These are phyloP conservation scores for Psix sp. DNA, from an alignment of 1,140 invertebrate genomes.

Conservation along the genomic window DNA sequence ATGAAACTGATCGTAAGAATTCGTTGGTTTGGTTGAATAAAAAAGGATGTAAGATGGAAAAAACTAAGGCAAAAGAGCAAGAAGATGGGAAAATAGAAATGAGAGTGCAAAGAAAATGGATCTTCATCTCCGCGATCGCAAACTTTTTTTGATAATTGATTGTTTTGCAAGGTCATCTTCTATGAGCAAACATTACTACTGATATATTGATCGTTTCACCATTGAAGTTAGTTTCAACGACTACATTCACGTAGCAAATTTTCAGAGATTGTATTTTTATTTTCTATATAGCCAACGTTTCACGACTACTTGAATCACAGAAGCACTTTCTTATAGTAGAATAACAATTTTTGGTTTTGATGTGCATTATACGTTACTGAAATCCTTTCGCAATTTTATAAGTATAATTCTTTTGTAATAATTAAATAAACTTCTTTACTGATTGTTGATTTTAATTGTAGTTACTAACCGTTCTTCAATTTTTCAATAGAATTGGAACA, in stretches of 20 bases:
- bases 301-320: slow-evolving; percentile 51
- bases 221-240: slow-evolving; percentile 47
- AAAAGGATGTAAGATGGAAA: slow-evolving; percentile 45
- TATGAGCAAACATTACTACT: slow-evolving; percentile 53
- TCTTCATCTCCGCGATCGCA: slow-evolving; percentile 58
- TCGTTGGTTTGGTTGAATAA: slow-evolving; percentile 35
- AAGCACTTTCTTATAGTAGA: slow-evolving; percentile 36
- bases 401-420: too few species aligned
- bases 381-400: too few species aligned
- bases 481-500: too few species aligned
- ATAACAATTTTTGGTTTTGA: slow-evolving; percentile 45
- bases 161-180: slow-evolving; percentile 68
- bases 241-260: slow-evolving; percentile 41
- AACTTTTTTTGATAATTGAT: slow-evolving; percentile 74
- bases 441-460: too few species aligned
- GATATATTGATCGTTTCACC: slow-evolving; percentile 47
- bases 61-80: slow-evolving; percentile 36
- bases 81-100: slow-evolving; percentile 55
- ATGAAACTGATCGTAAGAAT: slow-evolving; percentile 69
- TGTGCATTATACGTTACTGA: slow-evolving; percentile 27
- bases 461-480: too few species aligned
- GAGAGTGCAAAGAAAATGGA: slow-evolving; percentile 35
- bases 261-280: slow-evolving; percentile 46
- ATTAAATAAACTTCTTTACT: too few species aligned
- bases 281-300: slow-evolving; percentile 48